phyloP scores from a whole-genome alignment of 2,797 vertebrate genomes.

The Myoxocephalus aenaeus region DNA sequence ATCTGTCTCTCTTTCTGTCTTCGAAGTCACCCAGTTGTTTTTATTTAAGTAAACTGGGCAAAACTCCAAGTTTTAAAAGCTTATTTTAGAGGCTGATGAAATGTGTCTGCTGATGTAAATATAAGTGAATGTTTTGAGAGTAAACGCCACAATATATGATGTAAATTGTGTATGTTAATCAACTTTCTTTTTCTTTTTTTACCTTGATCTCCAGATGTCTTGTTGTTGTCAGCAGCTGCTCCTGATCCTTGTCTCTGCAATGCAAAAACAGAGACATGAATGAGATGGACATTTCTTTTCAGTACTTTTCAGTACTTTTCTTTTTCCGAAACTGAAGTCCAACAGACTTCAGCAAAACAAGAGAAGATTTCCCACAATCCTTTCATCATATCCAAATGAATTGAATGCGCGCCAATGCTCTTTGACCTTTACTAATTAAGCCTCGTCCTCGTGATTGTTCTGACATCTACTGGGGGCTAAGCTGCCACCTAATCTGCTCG shows the following conservation, averaged over 20 bases:
- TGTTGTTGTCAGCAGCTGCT: conserved; percentile 91
- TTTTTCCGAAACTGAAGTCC: background rate
- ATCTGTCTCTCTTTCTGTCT: background rate
- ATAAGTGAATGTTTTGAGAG: background rate
- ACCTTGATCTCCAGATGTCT: conserved; percentile 93
- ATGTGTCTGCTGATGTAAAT: background rate
- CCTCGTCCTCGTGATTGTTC: conserved; percentile 34
- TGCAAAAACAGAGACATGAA: conserved; percentile 36
- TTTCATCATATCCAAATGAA: conserved; percentile 11
- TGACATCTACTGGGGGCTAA: conserved; percentile 43
- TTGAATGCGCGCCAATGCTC: background rate
- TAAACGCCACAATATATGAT: background rate
- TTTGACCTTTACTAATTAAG: conserved; percentile 40
- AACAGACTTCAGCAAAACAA: conserved; percentile 1
- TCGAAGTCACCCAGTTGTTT: background rate
- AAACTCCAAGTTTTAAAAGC: conserved; percentile 12
- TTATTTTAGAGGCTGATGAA: conserved; percentile 3
- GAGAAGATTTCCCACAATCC: background rate
- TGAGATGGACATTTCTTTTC: background rate
- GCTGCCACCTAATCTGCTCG: conserved; percentile 24
- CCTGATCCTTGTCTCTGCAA: conserved; percentile 93
- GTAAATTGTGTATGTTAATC: background rate
- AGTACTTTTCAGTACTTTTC: background rate
- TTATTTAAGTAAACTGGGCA: background rate
- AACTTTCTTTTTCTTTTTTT: conserved; percentile 42